Conservation (phyloP, 2,797 vertebrate species). For the Anomalospiza imberbis region DNA sequence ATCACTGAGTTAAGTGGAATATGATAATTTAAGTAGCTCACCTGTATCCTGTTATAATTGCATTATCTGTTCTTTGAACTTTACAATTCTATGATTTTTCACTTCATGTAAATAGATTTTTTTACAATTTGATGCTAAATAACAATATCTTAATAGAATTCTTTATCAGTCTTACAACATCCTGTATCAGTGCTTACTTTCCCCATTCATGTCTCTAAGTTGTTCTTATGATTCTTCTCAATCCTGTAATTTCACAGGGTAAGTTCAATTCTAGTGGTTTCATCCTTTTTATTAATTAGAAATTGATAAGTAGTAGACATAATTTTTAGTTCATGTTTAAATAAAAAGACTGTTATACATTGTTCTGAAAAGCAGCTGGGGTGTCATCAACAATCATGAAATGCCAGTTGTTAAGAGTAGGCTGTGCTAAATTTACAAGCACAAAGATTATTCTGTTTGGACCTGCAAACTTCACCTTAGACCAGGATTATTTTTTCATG, state of each 20-base stretch:
- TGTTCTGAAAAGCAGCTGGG: background rate
- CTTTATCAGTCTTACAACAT: background rate
- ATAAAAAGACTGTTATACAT: background rate
- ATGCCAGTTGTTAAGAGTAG: background rate
- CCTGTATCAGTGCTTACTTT: background rate
- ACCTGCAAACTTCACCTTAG: background rate
- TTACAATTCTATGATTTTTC: slow-evolving; percentile 46
- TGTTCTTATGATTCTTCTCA: slow-evolving; percentile 1
- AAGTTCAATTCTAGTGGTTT: background rate
- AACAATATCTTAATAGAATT: slow-evolving; percentile 33
- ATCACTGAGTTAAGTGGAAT: slow-evolving; percentile 45
- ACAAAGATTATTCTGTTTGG: background rate
- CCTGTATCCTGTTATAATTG: slow-evolving; percentile 57
- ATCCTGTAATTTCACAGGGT: background rate
- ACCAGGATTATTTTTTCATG: background rate
- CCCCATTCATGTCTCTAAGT: background rate
- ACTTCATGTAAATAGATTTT: slow-evolving; percentile 7
- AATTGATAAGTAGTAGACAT: background rate
- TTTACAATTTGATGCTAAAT: slow-evolving; percentile 16
- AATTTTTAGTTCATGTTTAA: background rate
- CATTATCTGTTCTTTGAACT: slow-evolving; percentile 40
- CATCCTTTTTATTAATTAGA: slow-evolving; percentile 7
- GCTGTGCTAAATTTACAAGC: background rate
- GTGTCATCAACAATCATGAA: background rate
- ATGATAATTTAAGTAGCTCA: slow-evolving; percentile 63